phyloP scores from a whole-genome alignment of 2,113 vertebrate species.

The Suricata suricatta region DNA sequence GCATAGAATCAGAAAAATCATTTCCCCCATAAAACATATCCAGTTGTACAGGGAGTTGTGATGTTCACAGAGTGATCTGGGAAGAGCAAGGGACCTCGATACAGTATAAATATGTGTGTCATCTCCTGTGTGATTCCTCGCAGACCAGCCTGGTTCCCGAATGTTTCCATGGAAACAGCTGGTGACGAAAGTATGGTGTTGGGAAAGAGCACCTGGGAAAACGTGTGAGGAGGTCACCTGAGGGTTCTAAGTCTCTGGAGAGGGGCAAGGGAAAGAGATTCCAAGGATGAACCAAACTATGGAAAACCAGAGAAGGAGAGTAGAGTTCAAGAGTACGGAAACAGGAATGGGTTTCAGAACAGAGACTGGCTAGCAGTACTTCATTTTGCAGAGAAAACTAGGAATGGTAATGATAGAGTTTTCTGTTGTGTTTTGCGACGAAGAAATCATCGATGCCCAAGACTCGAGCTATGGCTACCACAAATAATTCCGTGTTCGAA shows the following conservation, averaged over 20 bases:
- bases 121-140: neutral
- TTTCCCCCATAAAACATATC: neutral
- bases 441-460: neutral
- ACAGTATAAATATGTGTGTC: neutral
- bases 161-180: neutral
- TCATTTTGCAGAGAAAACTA: neutral
- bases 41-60: neutral
- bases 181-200: neutral
- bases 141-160: neutral
- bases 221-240: neutral
- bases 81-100: neutral
- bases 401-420: neutral
- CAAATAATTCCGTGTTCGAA: neutral
- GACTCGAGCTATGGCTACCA: neutral
- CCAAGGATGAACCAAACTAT: neutral
- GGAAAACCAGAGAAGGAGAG: neutral
- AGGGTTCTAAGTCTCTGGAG: neutral
- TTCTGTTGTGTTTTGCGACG: neutral
- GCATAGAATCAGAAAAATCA: neutral
- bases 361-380: neutral
- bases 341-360: neutral
- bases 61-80: neutral
- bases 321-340: neutral
- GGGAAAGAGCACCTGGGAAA: neutral
- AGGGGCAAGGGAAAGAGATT: neutral